Evolutionary conservation across 2,113 vertebrate genomes (phyloP).

Genomic region (Paramisgurnus dabryanus): DNA sequence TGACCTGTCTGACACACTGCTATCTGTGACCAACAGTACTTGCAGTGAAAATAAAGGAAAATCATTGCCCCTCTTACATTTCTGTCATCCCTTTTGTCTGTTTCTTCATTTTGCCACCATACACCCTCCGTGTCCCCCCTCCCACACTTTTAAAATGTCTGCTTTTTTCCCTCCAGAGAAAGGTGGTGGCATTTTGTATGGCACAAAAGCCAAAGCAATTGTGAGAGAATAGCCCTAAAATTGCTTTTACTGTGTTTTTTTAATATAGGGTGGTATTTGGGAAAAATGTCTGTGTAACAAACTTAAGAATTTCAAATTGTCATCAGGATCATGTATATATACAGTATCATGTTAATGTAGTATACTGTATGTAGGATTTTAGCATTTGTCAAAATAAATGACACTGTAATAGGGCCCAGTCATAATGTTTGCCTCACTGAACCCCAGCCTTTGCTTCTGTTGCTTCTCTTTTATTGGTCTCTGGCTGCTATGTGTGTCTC

Average conservation of each 20-base stretch:
- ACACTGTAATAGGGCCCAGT: neutral
- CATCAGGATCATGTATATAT: too few species aligned
- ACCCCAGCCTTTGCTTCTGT: neutral
- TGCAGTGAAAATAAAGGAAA: slow-evolving; percentile 32
- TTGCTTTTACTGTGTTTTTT: slow-evolving; percentile 15
- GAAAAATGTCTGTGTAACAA: neutral
- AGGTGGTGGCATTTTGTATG: slow-evolving; percentile 21
- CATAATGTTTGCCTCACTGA: neutral
- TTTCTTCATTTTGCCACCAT: neutral
- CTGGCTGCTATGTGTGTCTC: neutral
- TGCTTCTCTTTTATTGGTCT: neutral
- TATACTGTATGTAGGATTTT: neutral
- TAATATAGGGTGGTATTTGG: neutral
- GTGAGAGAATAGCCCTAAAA: slow-evolving; percentile 23
- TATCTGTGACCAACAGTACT: slow-evolving; percentile 32
- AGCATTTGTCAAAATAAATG: neutral
- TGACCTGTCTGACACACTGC: slow-evolving; percentile 37
- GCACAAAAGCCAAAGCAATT: slow-evolving; percentile 32
- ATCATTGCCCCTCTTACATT: slow-evolving; percentile 1
- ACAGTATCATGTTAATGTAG: too few species aligned
- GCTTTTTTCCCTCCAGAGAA: neutral
- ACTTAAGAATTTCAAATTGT: too few species aligned
- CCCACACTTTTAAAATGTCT: slow-evolving; percentile 2
- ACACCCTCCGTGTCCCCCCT: neutral
- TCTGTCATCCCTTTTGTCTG: neutral